phyloP scores from a whole-genome alignment of 2,113 vertebrate genomes.

The Grantiella picta region DNA sequence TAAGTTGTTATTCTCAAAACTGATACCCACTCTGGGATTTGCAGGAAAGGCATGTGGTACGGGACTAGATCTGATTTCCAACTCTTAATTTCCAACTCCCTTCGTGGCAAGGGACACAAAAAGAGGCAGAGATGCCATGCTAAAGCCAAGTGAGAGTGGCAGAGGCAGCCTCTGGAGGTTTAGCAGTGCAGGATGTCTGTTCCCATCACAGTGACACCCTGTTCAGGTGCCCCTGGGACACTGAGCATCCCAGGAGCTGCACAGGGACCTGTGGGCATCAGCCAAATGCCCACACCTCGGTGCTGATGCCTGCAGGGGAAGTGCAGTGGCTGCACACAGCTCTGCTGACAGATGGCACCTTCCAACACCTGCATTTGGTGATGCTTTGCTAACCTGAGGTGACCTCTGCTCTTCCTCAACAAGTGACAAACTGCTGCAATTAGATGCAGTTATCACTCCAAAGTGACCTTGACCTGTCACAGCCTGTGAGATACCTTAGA shows the following conservation, averaged over 20 bases:
- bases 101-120: neutral
- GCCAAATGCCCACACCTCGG: neutral
- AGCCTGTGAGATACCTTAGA: neutral
- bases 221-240: neutral
- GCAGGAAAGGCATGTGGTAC: neutral
- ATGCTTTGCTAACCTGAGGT: neutral
- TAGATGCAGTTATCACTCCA: neutral
- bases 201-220: neutral
- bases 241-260: neutral
- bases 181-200: neutral
- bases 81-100: neutral
- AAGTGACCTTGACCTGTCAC: neutral
- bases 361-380: neutral
- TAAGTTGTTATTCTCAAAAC: neutral
- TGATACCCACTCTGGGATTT: neutral
- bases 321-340: neutral
- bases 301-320: neutral
- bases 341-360: neutral
- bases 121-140: neutral
- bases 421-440: slow-evolving; percentile 1
- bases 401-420: neutral
- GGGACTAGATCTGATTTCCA: neutral
- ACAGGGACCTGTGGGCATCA: neutral
- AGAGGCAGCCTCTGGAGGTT: neutral
- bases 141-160: neutral